Conservation (phyloP, 2,113 vertebrate species). For the Hippotragus niger region DNA sequence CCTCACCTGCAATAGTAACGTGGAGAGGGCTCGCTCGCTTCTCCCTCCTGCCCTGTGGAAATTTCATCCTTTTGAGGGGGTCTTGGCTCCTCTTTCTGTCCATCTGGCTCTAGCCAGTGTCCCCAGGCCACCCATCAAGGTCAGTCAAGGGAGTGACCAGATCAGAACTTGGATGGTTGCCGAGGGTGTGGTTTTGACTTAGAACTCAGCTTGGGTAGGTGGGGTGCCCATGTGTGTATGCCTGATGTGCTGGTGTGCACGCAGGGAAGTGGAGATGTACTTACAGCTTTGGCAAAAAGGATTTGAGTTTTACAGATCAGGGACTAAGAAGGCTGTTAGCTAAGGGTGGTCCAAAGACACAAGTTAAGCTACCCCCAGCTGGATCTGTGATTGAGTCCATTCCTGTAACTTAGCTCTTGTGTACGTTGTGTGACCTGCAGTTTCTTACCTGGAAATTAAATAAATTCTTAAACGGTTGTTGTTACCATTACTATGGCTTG, state of each 20-base stretch:
- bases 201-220: not conserved
- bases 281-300: not conserved
- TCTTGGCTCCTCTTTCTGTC: not conserved
- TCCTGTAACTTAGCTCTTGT: not conserved
- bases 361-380: not conserved
- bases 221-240: not conserved
- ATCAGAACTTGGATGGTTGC: not conserved
- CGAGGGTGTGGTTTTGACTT: not conserved
- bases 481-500: not conserved
- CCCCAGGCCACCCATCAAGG: not conserved
- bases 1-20: accelerated
- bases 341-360: not conserved
- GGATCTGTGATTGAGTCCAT: not conserved
- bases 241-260: accelerated
- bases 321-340: not conserved
- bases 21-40: not conserved
- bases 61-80: not conserved
- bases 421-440: not conserved
- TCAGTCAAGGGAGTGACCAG: not conserved
- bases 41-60: not conserved
- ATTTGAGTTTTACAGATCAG: not conserved
- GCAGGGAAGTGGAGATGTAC: not conserved
- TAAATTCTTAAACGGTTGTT: not conserved
- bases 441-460: not conserved
- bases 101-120: not conserved